Conservation (phyloP, 1,140 invertebrate species). For the silkworm (Bombyx mori) region DNA sequence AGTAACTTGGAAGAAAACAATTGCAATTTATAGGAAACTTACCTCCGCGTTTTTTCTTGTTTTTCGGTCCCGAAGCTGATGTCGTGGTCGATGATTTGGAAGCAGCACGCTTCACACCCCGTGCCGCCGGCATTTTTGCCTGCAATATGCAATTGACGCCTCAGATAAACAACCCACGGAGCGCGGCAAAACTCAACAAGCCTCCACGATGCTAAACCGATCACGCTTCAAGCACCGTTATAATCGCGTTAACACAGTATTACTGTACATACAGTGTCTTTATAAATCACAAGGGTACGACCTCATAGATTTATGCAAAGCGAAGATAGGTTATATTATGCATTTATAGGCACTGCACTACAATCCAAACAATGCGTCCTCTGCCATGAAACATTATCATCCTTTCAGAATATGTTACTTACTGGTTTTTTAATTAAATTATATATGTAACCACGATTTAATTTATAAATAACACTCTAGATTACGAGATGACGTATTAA, state of each 20-base stretch:
- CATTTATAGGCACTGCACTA: conserved; percentile 60
- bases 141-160: conserved; percentile 62
- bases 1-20: conserved; percentile 63
- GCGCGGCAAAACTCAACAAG: conserved; percentile 46
- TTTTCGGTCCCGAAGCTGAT: conserved; percentile 47
- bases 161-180: conserved; percentile 50
- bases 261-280: conserved; percentile 37
- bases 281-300: conserved; percentile 54
- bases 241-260: conserved; percentile 52
- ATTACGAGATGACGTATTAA: conserved; percentile 62
- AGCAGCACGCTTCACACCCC: conserved; percentile 58
- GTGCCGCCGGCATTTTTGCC: conserved; percentile 60
- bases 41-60: conserved; percentile 67
- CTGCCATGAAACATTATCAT: conserved; percentile 23
- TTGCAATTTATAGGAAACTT: conserved; percentile 31
- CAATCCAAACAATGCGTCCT: conserved; percentile 55
- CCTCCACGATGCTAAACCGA: conserved; percentile 29
- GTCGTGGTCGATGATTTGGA: conserved; percentile 51
- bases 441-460: conserved; percentile 38
- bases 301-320: conserved; percentile 57
- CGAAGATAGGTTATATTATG: conserved; percentile 67
- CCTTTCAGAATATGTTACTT: conserved; percentile 39
- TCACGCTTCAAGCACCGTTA: conserved; percentile 53
- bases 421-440: conserved; percentile 45
- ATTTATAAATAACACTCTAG: conserved; percentile 44